Percentiles rank a stretch among this genome's conserved stretches.
These are phyloP conservation scores for Busseola fusca DNA, from an alignment of 2,888 invertebrate species.

Conservation along the genomic window DNA sequence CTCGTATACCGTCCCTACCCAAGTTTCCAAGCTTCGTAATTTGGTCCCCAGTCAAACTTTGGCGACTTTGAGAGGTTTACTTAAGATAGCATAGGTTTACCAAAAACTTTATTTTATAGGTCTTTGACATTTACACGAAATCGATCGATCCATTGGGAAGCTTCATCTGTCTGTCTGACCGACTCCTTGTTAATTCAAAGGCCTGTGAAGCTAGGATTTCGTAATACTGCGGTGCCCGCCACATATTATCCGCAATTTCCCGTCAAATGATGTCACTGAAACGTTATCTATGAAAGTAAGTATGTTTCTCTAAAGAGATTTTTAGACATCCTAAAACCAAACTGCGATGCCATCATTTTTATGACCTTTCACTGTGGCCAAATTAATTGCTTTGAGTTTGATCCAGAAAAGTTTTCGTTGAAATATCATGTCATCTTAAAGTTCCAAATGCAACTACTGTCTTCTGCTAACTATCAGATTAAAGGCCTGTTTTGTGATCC, in stretches of 20 bases:
- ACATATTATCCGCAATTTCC: background rate
- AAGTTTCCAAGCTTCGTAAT: background rate
- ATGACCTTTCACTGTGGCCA: background rate
- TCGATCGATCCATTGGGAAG: background rate
- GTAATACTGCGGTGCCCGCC: background rate
- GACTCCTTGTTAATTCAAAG: background rate
- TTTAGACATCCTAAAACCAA: background rate
- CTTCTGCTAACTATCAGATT: background rate
- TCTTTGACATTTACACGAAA: background rate
- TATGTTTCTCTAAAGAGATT: background rate
- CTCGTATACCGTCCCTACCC: too few species aligned
- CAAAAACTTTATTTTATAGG: slow-evolving; percentile 5
- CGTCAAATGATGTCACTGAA: background rate
- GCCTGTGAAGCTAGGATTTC: background rate
- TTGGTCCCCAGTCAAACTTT: background rate
- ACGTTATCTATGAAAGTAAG: background rate
- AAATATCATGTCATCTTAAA: background rate
- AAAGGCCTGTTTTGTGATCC: too few species aligned
- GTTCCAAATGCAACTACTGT: background rate
- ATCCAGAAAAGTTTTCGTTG: background rate
- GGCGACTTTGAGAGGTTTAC: background rate
- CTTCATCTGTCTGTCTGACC: background rate
- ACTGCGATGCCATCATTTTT: background rate
- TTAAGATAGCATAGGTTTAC: slow-evolving; percentile 2
- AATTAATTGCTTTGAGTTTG: background rate